Evolutionary conservation across 2,113 vertebrate species (phyloP).

Genomic region (Murina feae): DNA sequence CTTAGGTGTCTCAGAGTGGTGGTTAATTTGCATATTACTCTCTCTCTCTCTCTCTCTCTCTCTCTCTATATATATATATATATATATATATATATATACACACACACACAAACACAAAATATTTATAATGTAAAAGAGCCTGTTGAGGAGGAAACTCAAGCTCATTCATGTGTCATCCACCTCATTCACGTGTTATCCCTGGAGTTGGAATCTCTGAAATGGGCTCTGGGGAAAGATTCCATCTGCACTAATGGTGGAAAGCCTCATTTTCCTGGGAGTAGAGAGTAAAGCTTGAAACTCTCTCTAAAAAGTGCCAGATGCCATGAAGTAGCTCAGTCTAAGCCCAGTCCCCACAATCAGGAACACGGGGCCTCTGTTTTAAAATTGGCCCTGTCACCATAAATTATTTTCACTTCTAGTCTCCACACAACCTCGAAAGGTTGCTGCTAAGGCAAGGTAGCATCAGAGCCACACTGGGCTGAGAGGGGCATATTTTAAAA

Average conservation of each 20-base stretch:
- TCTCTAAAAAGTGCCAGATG: conserved; percentile 22
- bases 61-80: no score
- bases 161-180: background rate
- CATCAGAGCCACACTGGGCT: conserved; percentile 34
- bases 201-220: background rate
- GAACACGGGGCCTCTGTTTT: conserved; percentile 68
- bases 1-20: no score
- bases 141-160: background rate
- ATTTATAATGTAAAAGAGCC: background rate
- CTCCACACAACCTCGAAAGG: conserved; percentile 51
- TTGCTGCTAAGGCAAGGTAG: background rate
- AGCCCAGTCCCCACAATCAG: conserved; percentile 46
- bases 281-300: conserved; percentile 38
- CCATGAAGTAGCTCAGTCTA: conserved; percentile 36
- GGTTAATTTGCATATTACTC: no score
- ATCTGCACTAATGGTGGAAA: background rate
- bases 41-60: no score
- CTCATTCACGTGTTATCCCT: background rate
- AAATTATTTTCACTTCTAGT: conserved; percentile 56
- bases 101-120: background rate
- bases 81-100: no score
- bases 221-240: background rate
- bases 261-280: conserved; percentile 35
- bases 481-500: conserved; percentile 56
- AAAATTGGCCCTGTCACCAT: conserved; percentile 57